Evolutionary conservation across 2,888 invertebrate genomes (phyloP).

Genomic region (Meteorus colon): DNA sequence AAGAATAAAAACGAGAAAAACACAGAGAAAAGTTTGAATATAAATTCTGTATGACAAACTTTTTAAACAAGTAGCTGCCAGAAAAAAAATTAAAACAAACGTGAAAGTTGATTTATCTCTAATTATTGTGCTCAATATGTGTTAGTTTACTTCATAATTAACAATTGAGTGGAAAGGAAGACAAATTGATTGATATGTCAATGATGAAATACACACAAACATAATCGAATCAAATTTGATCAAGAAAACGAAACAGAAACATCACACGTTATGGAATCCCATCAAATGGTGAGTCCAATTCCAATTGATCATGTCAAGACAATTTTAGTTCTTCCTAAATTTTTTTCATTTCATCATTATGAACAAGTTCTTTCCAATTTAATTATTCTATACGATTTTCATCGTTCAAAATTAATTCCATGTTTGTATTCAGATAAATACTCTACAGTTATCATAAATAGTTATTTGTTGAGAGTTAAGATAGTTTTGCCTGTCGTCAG

Average conservation of each 20-base stretch:
- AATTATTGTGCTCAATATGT: conserved; percentile 16
- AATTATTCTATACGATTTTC: neutral
- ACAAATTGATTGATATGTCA: neutral
- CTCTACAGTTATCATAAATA: neutral
- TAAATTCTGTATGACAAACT: no score
- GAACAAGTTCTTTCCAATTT: neutral
- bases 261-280: conserved; percentile 65
- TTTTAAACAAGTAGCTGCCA: no score
- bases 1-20: neutral
- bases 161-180: conserved; percentile 12
- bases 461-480: neutral
- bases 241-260: neutral
- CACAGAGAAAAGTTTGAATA: neutral
- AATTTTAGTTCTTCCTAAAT: neutral
- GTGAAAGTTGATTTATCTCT: neutral
- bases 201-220: neutral
- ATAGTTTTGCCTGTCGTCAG: neutral
- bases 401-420: neutral
- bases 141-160: conserved; percentile 1
- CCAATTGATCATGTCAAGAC: conserved; percentile 36
- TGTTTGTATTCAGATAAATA: neutral
- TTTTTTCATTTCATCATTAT: neutral
- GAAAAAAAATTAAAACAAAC: neutral
- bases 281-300: conserved; percentile 61
- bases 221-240: neutral